Conservation (phyloP, 2,113 vertebrate genomes). For the Myotis davidii region DNA sequence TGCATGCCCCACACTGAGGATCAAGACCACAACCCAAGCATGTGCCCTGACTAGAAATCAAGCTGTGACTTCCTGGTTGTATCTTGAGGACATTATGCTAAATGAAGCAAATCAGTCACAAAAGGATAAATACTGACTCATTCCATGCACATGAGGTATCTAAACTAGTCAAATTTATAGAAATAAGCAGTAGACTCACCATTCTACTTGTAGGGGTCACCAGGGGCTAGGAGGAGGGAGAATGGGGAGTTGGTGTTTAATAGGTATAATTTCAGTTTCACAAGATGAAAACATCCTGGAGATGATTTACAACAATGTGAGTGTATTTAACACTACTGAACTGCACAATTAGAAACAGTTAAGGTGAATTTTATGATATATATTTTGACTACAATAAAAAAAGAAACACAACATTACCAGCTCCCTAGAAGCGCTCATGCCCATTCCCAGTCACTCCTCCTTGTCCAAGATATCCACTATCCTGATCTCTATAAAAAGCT, state of each 20-base stretch:
- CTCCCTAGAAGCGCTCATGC: neutral
- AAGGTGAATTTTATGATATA: neutral
- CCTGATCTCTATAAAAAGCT: neutral
- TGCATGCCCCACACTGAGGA: too few relatives aligned
- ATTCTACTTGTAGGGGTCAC: neutral
- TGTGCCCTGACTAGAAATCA: too few relatives aligned
- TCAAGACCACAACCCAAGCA: too few relatives aligned
- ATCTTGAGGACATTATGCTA: neutral
- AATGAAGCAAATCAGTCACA: neutral
- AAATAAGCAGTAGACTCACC: neutral
- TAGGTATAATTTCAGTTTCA: neutral
- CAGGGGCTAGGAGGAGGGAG: neutral
- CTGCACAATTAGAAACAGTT: neutral
- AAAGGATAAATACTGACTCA: neutral
- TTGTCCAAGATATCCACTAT: neutral
- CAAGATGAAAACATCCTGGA: constrained; percentile 25
- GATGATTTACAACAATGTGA: neutral
- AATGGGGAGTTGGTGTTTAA: neutral
- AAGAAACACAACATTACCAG: neutral
- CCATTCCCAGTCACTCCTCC: neutral
- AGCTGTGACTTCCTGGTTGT: neutral
- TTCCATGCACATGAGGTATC: neutral
- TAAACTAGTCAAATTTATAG: neutral
- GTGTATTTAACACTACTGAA: constrained; percentile 27
- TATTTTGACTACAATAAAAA: neutral